Evolutionary conservation across 2,113 vertebrate species (phyloP).

Genomic region (Coturnix japonica): DNA sequence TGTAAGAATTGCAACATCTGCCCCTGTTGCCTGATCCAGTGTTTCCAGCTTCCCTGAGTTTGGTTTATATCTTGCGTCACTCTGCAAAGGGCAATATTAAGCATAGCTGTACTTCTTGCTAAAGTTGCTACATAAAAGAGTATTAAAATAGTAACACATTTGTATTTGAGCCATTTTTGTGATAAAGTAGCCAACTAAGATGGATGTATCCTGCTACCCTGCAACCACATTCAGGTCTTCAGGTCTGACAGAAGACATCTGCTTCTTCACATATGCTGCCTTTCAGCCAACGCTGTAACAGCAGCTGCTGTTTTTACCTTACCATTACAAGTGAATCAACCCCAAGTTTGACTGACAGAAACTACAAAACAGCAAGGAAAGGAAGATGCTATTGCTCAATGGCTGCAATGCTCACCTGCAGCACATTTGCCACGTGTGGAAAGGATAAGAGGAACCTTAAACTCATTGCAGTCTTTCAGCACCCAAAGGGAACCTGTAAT

Average conservation of each 20-base stretch:
- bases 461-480: too few species aligned
- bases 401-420: accelerated
- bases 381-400: not conserved
- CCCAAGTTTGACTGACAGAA: not conserved
- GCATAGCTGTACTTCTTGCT: not conserved
- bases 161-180: not conserved
- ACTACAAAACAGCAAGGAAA: not conserved
- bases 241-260: not conserved
- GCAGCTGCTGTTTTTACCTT: not conserved
- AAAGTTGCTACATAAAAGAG: not conserved
- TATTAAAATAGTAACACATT: not conserved
- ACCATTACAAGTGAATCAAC: not conserved
- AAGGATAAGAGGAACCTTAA: not conserved
- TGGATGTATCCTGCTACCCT: not conserved
- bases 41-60: not conserved
- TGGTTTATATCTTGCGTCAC: not conserved
- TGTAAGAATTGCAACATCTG: not conserved
- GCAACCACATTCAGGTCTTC: not conserved
- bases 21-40: not conserved
- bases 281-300: accelerated
- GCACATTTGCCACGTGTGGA: accelerated
- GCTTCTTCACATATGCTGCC: not conserved
- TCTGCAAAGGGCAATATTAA: not conserved
- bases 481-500: too few species aligned
- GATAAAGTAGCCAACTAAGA: not conserved